Conservation (phyloP, 2,888 invertebrate genomes). For the Aporophyla lueneburgensis region DNA sequence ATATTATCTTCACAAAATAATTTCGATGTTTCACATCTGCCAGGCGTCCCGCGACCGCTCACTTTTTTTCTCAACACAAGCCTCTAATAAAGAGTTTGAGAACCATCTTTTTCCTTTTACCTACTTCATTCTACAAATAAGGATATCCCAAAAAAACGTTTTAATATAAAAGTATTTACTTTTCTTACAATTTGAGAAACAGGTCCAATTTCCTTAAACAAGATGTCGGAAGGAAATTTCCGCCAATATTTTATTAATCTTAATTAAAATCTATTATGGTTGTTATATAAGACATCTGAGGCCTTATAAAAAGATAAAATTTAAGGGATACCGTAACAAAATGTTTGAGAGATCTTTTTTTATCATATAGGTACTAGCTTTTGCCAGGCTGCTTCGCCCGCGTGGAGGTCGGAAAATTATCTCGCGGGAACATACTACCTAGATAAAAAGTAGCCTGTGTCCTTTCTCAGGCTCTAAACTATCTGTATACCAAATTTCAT, state of each 20-base stretch:
- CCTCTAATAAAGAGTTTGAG: not conserved
- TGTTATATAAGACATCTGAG: conserved; percentile 7
- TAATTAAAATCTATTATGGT: conserved; percentile 32
- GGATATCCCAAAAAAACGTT: not conserved
- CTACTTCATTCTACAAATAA: not conserved
- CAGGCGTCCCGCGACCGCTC: too few relatives aligned
- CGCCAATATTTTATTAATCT: conserved; percentile 10
- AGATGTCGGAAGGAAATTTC: not conserved
- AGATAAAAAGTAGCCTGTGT: too few relatives aligned
- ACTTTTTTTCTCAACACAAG: not conserved
- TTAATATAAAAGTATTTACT: not conserved
- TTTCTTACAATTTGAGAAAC: not conserved
- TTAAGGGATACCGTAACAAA: conserved; percentile 3
- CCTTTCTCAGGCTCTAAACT: too few relatives aligned
- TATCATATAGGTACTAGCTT: too few relatives aligned
- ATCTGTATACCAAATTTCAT: too few relatives aligned
- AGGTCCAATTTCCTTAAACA: not conserved
- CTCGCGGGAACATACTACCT: too few relatives aligned
- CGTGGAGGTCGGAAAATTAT: too few relatives aligned
- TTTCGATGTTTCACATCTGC: too few relatives aligned
- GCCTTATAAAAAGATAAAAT: conserved; percentile 11
- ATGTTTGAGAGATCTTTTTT: not conserved
- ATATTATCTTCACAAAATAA: too few relatives aligned
- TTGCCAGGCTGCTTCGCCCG: too few relatives aligned
- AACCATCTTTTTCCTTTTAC: not conserved